These are phyloP conservation scores for Polyergus mexicanus DNA, from an alignment of 1,140 invertebrate genomes.

Conservation along the genomic window DNA sequence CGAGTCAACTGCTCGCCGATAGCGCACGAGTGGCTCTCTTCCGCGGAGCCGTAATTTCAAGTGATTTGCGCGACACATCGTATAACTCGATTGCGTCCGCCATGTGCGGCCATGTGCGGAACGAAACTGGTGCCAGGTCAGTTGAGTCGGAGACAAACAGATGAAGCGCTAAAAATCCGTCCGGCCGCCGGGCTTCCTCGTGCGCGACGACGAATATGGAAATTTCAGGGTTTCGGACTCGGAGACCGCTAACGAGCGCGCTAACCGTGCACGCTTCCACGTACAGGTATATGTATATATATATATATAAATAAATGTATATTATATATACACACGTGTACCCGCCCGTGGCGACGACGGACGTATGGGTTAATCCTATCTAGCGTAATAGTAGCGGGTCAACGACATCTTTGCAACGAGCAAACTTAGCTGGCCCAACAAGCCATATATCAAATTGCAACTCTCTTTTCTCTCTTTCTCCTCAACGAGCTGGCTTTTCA, in stretches of 20 bases:
- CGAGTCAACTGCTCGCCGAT: slow-evolving; percentile 10
- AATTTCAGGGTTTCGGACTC: slow-evolving; percentile 58
- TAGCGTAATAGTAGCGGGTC: slow-evolving; percentile 58
- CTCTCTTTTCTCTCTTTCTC: not conserved
- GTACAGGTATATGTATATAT: not conserved
- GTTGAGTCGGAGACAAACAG: slow-evolving; percentile 50
- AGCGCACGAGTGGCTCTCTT: not conserved
- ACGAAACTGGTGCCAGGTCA: slow-evolving; percentile 9
- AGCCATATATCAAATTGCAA: slow-evolving; percentile 59
- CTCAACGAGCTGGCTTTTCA: slow-evolving; percentile 16
- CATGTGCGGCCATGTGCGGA: not conserved
- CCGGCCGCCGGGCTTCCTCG: slow-evolving; percentile 9
- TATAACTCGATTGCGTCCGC: slow-evolving; percentile 50
- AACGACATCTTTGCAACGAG: slow-evolving; percentile 62
- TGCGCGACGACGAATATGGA: slow-evolving; percentile 49
- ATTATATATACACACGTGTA: slow-evolving; percentile 1
- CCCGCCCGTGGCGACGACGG: not conserved
- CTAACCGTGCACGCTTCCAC: slow-evolving; percentile 49
- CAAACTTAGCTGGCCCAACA: slow-evolving; percentile 61
- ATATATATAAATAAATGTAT: not conserved
- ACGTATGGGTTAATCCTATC: slow-evolving; percentile 59
- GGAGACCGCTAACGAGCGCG: slow-evolving; percentile 50
- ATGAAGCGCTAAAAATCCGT: slow-evolving; percentile 59
- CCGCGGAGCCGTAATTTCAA: slow-evolving; percentile 32
- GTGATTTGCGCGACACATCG: slow-evolving; percentile 50